Conservation (phyloP, 2,888 invertebrate species). For the Cheilosia pagana region DNA sequence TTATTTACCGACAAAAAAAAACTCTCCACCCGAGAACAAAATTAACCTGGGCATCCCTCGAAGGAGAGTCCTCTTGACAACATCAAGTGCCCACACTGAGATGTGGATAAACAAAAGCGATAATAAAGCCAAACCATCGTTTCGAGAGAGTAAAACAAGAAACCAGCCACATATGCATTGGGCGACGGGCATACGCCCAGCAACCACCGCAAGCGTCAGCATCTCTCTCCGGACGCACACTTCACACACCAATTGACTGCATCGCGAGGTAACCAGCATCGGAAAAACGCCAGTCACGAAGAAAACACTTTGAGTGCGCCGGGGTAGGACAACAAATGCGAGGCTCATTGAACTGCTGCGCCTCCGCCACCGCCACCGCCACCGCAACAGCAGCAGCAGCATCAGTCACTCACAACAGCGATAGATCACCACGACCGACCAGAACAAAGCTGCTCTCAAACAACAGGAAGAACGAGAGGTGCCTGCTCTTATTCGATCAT, state of each 20-base stretch:
- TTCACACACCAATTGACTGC: slow-evolving; percentile 70
- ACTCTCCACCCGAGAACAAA: slow-evolving; percentile 24
- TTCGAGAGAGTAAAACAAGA: slow-evolving; percentile 69
- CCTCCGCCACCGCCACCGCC: slow-evolving; percentile 55
- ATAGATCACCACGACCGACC: slow-evolving; percentile 66
- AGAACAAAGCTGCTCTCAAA: slow-evolving; percentile 67
- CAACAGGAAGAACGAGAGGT: slow-evolving; percentile 71
- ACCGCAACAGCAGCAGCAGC: slow-evolving; percentile 37
- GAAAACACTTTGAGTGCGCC: slow-evolving; percentile 73
- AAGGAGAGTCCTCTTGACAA: slow-evolving; percentile 41
- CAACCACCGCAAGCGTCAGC: slow-evolving; percentile 5
- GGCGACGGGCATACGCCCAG: neutral
- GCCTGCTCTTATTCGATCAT: slow-evolving; percentile 73
- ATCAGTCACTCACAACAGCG: slow-evolving; percentile 29
- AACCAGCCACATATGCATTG: slow-evolving; percentile 52
- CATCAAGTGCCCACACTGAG: slow-evolving; percentile 72
- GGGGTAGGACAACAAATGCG: slow-evolving; percentile 72
- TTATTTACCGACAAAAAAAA: slow-evolving; percentile 43
- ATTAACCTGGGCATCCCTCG: slow-evolving; percentile 67
- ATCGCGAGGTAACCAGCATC: slow-evolving; percentile 36
- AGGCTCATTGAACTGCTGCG: slow-evolving; percentile 71
- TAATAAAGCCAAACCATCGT: slow-evolving; percentile 69
- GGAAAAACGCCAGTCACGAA: slow-evolving; percentile 72
- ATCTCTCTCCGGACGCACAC: slow-evolving; percentile 47
- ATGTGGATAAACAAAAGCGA: slow-evolving; percentile 74